Evolutionary conservation across 2,888 invertebrate genomes (phyloP), one percentile per base, ranked within the genome.

Genomic region (Steinernema carpocapsae): DNA sequence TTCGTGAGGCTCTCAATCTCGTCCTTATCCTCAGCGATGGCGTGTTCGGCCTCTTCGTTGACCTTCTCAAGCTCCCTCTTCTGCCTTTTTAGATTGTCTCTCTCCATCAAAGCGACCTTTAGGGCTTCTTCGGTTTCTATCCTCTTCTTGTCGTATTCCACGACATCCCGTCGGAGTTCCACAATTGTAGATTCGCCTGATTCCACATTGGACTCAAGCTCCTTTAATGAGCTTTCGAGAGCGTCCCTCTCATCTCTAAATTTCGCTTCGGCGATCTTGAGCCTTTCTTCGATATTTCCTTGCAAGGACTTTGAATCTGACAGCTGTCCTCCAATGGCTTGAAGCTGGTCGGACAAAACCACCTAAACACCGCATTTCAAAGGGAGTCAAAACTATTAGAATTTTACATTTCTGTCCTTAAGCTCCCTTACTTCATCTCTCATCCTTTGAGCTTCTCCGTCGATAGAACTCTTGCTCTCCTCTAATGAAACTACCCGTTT

Each of bases 201-300:
- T 14, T 37, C 32, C 12, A 70, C 43, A 56, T 70, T 45, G 24
- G 48, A 19, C 59, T 73, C 46, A 10, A 73, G 72, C 71, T 78
- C 78, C 64, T 76, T 70, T 24, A 72, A 72, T 73, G 29, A 76
- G 76, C 19, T 74, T 52, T 64, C 64, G 12, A 64, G 32, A 12
- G 29, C 29, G 0, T 59, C 71, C 51, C 72, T 76, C 19, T 77
- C 70, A n/a, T 72, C 64, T 12, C 71, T 42, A 4, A 78, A 4
- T 51, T 74, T 74, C 43, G 71, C 74, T 72, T 77, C 71, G 14
- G 78, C 45, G 6, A 75, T 64, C 45, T 76, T 76, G 52, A 79
- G 6, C n/a, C 76, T 78, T 45, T 74, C 70, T 45, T 74, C 74
- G 14, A 74, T 29, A 17, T 64, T 29, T 14, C 14, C 64, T 4